Conservation (phyloP, 1,140 invertebrate species). For the Listronotus bonariensis region DNA sequence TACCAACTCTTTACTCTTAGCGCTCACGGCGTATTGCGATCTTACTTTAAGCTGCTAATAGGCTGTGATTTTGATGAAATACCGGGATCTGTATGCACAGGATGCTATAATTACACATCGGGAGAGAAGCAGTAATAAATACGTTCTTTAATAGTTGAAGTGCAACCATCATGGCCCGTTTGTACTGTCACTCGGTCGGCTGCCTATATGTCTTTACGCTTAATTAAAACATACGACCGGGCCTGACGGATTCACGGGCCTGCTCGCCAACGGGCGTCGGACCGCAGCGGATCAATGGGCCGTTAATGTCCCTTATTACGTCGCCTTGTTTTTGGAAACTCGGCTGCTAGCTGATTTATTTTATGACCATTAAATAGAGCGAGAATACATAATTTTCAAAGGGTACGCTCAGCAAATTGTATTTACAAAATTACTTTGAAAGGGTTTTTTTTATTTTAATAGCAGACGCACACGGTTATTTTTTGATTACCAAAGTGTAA, state of each 20-base stretch:
- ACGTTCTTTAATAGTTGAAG: constrained; percentile 51
- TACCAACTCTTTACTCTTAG: too few species aligned
- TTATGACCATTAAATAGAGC: constrained; percentile 1
- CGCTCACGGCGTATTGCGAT: too few species aligned
- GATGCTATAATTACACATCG: constrained; percentile 20
- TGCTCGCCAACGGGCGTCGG: constrained; percentile 22
- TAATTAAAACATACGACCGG: constrained; percentile 49
- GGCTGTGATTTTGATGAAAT: constrained; percentile 21
- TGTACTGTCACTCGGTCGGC: constrained; percentile 49
- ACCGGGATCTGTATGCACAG: constrained; percentile 1
- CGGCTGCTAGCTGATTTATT: constrained; percentile 26
- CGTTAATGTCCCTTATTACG: constrained; percentile 27
- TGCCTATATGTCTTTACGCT: constrained; percentile 48
- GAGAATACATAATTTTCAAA: too few species aligned
- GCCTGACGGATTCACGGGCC: constrained; percentile 45
- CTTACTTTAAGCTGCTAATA: constrained; percentile 12
- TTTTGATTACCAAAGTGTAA: too few species aligned
- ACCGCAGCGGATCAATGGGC: constrained; percentile 28
- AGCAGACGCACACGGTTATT: background rate
- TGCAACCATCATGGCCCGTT: constrained; percentile 51
- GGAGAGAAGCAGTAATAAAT: constrained; percentile 45
- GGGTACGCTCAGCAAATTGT: too few species aligned
- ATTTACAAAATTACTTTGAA: background rate
- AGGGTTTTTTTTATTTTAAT: background rate
- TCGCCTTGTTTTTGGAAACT: constrained; percentile 32